Evolutionary conservation across 92 coral and sea anemone species (phyloP).

Genomic region (Phenganax marumi): DNA sequence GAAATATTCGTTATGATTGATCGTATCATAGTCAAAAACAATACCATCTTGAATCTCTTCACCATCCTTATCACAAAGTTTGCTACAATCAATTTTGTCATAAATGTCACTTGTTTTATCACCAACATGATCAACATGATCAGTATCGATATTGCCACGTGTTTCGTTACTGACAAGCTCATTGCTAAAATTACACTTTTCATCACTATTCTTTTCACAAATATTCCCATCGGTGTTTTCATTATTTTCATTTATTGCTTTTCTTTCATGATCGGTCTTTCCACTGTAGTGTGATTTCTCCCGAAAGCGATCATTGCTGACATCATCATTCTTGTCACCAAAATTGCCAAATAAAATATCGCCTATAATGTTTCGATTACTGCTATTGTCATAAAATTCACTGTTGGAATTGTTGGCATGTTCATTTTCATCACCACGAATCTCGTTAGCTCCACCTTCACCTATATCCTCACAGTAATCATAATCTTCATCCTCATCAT

Average conservation of each 20-base stretch:
- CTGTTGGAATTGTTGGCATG: background rate
- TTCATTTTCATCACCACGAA: conserved; percentile 29
- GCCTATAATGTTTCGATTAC: background rate
- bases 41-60: background rate
- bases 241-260: background rate
- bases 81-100: background rate
- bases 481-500: conserved; percentile 77
- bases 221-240: background rate
- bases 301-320: background rate
- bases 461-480: conserved; percentile 67
- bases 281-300: background rate
- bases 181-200: background rate
- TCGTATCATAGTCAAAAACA: too few species aligned
- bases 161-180: background rate
- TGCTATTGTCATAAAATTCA: background rate
- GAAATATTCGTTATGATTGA: too few species aligned
- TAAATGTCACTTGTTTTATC: background rate
- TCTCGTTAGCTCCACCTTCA: conserved; percentile 65
- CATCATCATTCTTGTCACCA: background rate
- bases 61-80: background rate
- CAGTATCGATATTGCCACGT: background rate
- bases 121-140: background rate
- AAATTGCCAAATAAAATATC: too few species aligned
- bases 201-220: background rate
- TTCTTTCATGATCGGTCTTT: background rate